phyloP scores from a whole-genome alignment of 2,113 vertebrate genomes.

The Gymnarchus niloticus region DNA sequence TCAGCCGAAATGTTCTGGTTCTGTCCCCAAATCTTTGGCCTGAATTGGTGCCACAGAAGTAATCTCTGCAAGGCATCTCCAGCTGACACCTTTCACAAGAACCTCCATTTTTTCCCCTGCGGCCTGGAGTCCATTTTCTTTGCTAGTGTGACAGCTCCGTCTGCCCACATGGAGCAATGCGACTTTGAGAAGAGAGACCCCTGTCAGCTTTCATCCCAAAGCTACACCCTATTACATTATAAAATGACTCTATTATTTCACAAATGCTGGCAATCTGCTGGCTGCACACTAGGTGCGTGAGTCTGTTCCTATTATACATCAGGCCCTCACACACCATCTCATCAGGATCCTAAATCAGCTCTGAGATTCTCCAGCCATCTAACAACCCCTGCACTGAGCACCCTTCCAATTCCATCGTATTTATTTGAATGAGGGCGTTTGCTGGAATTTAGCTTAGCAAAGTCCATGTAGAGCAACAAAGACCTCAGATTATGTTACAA shows the following conservation, averaged over 20 bases:
- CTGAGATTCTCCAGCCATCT: background rate
- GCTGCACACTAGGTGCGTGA: background rate
- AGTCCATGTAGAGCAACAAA: background rate
- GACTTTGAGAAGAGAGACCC: background rate
- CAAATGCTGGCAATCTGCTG: conserved; percentile 2
- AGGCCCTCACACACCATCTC: conserved; percentile 2
- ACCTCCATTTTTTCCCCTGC: background rate
- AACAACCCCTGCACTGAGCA: background rate
- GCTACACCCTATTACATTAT: background rate
- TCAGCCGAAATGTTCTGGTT: background rate
- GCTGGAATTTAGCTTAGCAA: conserved; percentile 5
- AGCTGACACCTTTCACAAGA: background rate
- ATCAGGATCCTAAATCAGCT: conserved; percentile 7
- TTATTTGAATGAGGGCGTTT: background rate
- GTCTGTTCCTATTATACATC: background rate
- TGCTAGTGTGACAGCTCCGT: background rate
- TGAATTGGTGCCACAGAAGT: background rate
- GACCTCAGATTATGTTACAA: background rate
- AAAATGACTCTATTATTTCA: conserved; percentile 11
- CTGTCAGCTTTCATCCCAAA: background rate
- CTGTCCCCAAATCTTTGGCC: background rate
- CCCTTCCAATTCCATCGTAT: background rate
- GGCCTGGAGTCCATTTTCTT: background rate
- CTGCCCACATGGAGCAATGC: background rate
- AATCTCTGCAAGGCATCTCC: background rate